Conservation (phyloP, 1,140 invertebrate genomes). For the Berghia stephanieae region DNA sequence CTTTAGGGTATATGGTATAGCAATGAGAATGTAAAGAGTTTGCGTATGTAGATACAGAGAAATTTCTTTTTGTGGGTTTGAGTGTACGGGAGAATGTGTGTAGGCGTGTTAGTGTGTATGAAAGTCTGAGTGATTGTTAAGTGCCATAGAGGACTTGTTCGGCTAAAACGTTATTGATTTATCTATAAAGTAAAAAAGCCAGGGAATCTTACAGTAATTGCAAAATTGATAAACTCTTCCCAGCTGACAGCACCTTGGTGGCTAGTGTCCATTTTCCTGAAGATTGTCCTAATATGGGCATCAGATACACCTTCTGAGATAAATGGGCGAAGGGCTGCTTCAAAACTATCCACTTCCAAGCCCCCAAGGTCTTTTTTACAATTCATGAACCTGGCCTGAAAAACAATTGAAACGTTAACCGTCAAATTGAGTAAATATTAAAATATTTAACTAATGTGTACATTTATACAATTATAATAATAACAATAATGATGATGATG, state of each 20-base stretch:
- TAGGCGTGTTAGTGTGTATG: no score
- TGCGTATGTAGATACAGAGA: no score
- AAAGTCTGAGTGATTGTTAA: no score
- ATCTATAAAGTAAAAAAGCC: no score
- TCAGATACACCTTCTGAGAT: neutral
- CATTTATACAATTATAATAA: neutral
- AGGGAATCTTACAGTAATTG: conserved; percentile 26
- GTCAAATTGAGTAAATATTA: neutral
- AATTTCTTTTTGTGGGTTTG: no score
- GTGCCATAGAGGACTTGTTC: no score
- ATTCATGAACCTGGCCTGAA: conserved; percentile 7
- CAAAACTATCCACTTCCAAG: conserved; percentile 11
- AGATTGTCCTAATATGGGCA: conserved; percentile 18
- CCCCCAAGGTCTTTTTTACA: conserved; percentile 21
- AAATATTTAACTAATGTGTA: neutral
- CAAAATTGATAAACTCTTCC: conserved; percentile 29
- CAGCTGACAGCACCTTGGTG: conserved; percentile 21
- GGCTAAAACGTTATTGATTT: no score
- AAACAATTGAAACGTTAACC: neutral
- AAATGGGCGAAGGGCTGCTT: neutral
- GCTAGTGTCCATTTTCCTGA: conserved; percentile 26
- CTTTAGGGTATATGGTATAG: no score
- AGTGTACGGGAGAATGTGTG: no score
- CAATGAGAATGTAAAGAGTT: no score
- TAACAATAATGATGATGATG: conserved; percentile 4